Conservation (phyloP, 1,140 invertebrate genomes). For the Diabrotica undecimpunctata region DNA sequence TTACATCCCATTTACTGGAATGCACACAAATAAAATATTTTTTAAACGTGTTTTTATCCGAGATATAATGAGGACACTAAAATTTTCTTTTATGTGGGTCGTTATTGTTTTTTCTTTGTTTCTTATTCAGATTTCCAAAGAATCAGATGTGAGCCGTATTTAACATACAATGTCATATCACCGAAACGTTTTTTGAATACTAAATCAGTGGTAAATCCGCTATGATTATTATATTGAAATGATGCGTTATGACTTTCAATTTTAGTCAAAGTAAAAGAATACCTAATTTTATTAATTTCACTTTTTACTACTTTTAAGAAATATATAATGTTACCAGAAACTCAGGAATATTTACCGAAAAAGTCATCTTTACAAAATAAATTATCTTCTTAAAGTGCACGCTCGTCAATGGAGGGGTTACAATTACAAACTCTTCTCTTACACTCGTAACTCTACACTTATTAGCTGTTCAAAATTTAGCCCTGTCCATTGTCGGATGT, state of each 20-base stretch:
- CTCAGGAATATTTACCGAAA: too few species aligned
- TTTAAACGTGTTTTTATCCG: too few species aligned
- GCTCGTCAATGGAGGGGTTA: too few species aligned
- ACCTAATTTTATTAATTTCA: not conserved
- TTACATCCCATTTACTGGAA: too few species aligned
- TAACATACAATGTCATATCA: not conserved
- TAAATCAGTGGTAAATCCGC: not conserved
- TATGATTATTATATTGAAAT: slow-evolving; percentile 3
- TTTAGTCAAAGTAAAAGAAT: not conserved
- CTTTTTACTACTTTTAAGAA: not conserved
- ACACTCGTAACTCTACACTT: too few species aligned
- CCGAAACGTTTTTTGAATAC: not conserved
- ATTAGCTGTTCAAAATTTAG: too few species aligned
- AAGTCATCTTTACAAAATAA: too few species aligned
- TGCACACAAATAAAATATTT: too few species aligned
- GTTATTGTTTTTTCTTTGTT: not conserved
- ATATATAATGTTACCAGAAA: too few species aligned
- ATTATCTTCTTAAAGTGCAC: too few species aligned
- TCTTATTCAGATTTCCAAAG: not conserved
- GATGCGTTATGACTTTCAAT: not conserved
- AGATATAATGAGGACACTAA: not conserved
- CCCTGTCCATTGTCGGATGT: too few species aligned
- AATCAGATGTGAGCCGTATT: not conserved
- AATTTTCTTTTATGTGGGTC: slow-evolving; percentile 1
- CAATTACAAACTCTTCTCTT: too few species aligned